A percentile compares a stretch with the other conserved stretches of the same genome.
phyloP scores from a whole-genome alignment of 2,888 invertebrate genomes.

The Zygothrica quintamaculata region DNA sequence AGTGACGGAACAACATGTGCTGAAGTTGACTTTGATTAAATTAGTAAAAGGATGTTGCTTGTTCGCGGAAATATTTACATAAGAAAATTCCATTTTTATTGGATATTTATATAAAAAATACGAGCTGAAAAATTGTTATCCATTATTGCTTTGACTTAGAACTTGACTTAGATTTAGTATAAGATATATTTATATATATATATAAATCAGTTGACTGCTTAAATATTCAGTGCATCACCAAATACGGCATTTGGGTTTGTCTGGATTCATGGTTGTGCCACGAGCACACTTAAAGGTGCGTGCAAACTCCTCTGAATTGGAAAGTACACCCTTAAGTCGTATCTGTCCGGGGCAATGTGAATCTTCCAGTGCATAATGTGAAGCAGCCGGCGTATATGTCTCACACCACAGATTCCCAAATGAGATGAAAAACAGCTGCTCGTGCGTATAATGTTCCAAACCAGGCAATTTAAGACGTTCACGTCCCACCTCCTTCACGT shows the following conservation, averaged over 20 bases:
- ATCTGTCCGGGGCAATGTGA: conserved; percentile 90
- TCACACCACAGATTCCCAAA: conserved; percentile 96
- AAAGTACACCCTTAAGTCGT: conserved; percentile 88
- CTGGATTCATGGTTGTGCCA: conserved; percentile 86
- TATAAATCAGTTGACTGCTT: conserved; percentile 65
- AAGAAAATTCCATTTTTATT: conserved; percentile 45
- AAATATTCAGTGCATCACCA: conserved; percentile 83
- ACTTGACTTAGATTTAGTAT: conserved; percentile 8
- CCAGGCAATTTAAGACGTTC: conserved; percentile 89
- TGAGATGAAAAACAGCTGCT: conserved; percentile 92
- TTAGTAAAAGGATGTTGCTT: not conserved
- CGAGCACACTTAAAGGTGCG: conserved; percentile 86
- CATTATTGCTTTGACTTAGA: conserved; percentile 13
- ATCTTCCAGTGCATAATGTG: conserved; percentile 88
- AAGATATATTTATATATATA: not conserved
- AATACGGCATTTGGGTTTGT: conserved; percentile 85
- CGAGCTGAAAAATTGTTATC: conserved; percentile 41
- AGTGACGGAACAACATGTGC: conserved; percentile 17
- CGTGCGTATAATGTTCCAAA: conserved; percentile 88
- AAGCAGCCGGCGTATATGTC: conserved; percentile 87
- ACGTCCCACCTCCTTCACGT: conserved; percentile 86
- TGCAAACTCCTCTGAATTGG: conserved; percentile 90
- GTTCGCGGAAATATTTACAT: not conserved
- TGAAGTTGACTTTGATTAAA: not conserved
- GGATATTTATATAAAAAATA: conserved; percentile 29